Evolutionary conservation across 2,797 vertebrate species (phyloP), one percentile per base, ranked within the genome.

Genomic region (Ispidina picta): DNA sequence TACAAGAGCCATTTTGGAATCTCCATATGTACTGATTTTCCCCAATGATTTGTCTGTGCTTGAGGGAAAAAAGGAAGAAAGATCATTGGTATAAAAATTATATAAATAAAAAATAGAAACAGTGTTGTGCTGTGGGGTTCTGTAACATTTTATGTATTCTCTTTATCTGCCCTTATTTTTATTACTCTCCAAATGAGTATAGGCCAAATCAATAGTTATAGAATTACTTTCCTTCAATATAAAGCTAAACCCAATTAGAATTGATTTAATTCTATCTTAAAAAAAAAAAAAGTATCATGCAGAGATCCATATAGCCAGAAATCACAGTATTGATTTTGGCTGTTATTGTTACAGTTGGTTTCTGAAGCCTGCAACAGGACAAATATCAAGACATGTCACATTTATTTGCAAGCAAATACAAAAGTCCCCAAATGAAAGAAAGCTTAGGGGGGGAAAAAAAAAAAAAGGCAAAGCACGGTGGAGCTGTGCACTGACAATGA

Each of bases 151-250:
- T 98, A 98, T 98, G 97, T 97, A 98, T 98, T 98, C 97, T 96
- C 97, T 98, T 98, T 98, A 98, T 97, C 97, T 98, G 97, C 96
- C 97, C 97, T 97, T 97, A 98, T 98, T 98, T 98, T 98, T 99
- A 99, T 98, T 98, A 98, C 97, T 97, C 97, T 97, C 95, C 95
- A 97, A 98, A 97, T 98, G 97, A 97, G 94, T 96, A 96, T 60
- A 90, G 94, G 73, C 89, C 92, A 94, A 98, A 99, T 99, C 98
- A 98, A 99, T 99, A 98, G 97, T 98, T 99, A 99, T 97, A 98
- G 98, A 98, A 99, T 99, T 98, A 98, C 97, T 97, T 98, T 98
- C 97, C 98, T 98, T 98, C 98, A 98, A 98, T 98, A 99, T 98
- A 98, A 98, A 98, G 97, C 97, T 97, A 98, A 97, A 98, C 95